These are phyloP conservation scores for Mohoua ochrocephala DNA, from an alignment of 2,113 vertebrate genomes.

Conservation along the genomic window DNA sequence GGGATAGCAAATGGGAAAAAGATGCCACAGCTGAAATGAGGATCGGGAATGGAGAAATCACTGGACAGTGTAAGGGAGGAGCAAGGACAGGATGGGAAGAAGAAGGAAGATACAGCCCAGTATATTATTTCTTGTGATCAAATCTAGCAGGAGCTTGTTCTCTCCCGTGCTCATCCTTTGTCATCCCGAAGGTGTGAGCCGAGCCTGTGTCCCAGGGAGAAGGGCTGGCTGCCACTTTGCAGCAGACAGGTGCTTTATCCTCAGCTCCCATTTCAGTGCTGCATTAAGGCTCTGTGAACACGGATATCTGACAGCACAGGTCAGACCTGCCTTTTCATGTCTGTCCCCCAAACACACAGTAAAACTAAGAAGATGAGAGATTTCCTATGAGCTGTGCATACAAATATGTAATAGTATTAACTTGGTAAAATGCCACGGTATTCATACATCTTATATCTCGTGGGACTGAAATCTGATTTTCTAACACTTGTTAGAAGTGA, in stretches of 20 bases:
- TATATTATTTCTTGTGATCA: neutral
- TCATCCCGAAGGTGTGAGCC: neutral
- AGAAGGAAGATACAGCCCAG: neutral
- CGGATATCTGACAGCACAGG: neutral
- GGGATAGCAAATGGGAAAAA: neutral
- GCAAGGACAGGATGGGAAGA: neutral
- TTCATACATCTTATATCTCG: constrained; percentile 35
- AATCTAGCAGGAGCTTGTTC: neutral
- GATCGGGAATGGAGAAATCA: neutral
- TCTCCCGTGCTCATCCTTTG: neutral
- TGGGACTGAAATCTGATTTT: constrained; percentile 66
- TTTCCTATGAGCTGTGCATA: constrained; percentile 3
- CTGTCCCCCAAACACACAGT: constrained; percentile 24
- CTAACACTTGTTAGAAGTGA: constrained; percentile 65
- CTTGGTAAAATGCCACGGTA: constrained; percentile 24
- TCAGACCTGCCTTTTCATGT: constrained; percentile 34
- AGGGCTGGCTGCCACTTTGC: neutral
- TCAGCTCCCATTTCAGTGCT: constrained; percentile 25
- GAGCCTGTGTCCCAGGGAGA: neutral
- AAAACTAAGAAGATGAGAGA: neutral
- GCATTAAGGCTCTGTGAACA: constrained; percentile 38
- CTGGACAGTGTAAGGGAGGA: neutral
- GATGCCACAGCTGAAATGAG: neutral
- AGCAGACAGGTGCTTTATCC: neutral
- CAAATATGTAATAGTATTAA: constrained; percentile 42